Evolutionary conservation across 2,113 vertebrate genomes (phyloP).

Genomic region (Mus spicilegus): DNA sequence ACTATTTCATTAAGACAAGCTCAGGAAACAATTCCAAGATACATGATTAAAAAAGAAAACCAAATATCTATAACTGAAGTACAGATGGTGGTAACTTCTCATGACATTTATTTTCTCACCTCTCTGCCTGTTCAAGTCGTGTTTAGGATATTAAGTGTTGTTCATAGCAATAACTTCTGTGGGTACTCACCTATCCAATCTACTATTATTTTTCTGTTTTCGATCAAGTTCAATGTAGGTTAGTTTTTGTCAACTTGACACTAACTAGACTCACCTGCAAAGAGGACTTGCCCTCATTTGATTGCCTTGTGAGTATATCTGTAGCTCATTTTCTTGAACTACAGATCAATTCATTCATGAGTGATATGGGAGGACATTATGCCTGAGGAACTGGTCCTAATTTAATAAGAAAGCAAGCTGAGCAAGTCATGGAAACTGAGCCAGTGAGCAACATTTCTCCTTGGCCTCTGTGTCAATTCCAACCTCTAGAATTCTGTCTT

Average conservation of each 20-base stretch:
- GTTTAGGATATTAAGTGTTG: slow-evolving; percentile 40
- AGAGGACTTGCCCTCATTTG: neutral
- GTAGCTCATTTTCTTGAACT: neutral
- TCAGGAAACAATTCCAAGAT: slow-evolving; percentile 53
- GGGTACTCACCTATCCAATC: neutral
- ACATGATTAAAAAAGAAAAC: slow-evolving; percentile 51
- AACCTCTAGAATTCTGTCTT: neutral
- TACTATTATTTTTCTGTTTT: neutral
- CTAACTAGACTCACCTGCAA: too few relatives aligned
- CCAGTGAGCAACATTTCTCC: neutral
- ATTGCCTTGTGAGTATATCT: neutral
- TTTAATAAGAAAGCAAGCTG: neutral
- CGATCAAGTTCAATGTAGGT: neutral
- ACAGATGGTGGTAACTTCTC: slow-evolving; percentile 21
- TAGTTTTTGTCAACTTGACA: neutral
- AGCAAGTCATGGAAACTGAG: neutral
- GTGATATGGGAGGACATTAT: neutral
- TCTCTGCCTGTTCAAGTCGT: neutral
- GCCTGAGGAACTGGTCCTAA: too few relatives aligned
- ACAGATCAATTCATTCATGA: too few relatives aligned
- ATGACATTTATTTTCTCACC: neutral
- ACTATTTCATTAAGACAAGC: slow-evolving; percentile 61
- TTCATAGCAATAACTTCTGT: neutral
- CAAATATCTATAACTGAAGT: slow-evolving; percentile 45
- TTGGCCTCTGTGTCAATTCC: neutral